These are phyloP conservation scores for Digitonthophagus gazella DNA, from an alignment of 2,888 invertebrate species.

Conservation along the genomic window DNA sequence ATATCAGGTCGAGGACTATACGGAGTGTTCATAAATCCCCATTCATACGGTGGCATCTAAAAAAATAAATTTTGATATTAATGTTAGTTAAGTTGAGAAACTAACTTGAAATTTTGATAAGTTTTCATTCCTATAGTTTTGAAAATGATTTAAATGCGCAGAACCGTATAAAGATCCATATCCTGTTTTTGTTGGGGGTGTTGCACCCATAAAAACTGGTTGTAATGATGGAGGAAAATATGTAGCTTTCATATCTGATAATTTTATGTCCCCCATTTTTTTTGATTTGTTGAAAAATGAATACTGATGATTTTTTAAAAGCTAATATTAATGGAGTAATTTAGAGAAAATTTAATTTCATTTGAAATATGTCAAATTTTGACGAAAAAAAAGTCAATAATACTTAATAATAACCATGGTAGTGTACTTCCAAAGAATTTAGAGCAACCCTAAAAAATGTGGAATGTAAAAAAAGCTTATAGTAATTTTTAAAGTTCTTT, in stretches of 20 bases:
- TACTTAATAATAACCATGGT: not conserved
- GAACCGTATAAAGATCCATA: conserved; percentile 40
- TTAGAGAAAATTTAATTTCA: not conserved
- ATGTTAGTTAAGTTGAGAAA: conserved; percentile 10
- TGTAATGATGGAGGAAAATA: conserved; percentile 47
- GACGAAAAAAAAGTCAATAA: not conserved
- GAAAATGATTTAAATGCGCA: conserved; percentile 46
- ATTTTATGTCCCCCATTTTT: conserved; percentile 39
- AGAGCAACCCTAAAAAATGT: not conserved
- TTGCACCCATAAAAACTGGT: conserved; percentile 47
- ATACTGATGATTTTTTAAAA: conserved; percentile 24
- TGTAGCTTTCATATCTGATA: conserved; percentile 44
- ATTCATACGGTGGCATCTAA: conserved; percentile 50
- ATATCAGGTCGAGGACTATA: conserved; percentile 48
- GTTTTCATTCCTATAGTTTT: conserved; percentile 50
- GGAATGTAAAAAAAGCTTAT: not conserved
- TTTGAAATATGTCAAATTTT: conserved; percentile 1
- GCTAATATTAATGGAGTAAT: not conserved
- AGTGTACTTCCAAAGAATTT: conserved; percentile 14
- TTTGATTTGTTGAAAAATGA: conserved; percentile 12
- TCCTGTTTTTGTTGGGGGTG: conserved; percentile 45
- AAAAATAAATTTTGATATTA: not conserved
- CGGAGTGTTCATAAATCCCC: conserved; percentile 46
- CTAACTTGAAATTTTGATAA: conserved; percentile 49
- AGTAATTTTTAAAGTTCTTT: no score